Conservation (phyloP, 1,140 invertebrate species). For the Halesus radiatus region DNA sequence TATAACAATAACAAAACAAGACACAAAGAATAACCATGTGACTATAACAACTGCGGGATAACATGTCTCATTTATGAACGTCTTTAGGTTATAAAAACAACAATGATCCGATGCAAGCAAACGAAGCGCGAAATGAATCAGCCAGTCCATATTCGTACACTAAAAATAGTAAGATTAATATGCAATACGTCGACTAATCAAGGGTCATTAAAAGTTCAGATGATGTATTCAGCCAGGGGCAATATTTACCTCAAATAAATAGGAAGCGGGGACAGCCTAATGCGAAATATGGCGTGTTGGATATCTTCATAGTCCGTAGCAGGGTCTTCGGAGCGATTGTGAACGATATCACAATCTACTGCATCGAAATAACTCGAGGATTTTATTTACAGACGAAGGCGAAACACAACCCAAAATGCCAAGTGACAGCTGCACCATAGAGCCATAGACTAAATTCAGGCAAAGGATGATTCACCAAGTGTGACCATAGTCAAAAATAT, state of each 20-base stretch:
- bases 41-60: background rate
- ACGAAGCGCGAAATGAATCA: background rate
- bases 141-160: background rate
- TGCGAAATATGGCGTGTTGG: slow-evolving; percentile 8
- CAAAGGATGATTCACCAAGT: slow-evolving; percentile 11
- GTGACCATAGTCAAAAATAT: background rate
- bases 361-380: slow-evolving; percentile 29
- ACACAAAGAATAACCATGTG: slow-evolving; percentile 9
- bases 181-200: slow-evolving; percentile 37
- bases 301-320: slow-evolving; percentile 43
- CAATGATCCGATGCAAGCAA: background rate
- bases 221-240: background rate
- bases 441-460: slow-evolving; percentile 12
- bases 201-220: slow-evolving; percentile 33
- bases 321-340: slow-evolving; percentile 18
- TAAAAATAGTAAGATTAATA: slow-evolving; percentile 36
- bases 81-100: slow-evolving; percentile 14
- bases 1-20: slow-evolving; percentile 2
- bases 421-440: slow-evolving; percentile 37
- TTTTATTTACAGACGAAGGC: slow-evolving; percentile 34
- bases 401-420: slow-evolving; percentile 37
- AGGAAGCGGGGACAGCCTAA: background rate
- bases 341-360: slow-evolving; percentile 28
- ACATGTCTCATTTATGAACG: background rate
- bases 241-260: slow-evolving; percentile 46